These are phyloP conservation scores for Elymnias hypermnestra DNA, from an alignment of 1,140 invertebrate genomes.

Conservation along the genomic window DNA sequence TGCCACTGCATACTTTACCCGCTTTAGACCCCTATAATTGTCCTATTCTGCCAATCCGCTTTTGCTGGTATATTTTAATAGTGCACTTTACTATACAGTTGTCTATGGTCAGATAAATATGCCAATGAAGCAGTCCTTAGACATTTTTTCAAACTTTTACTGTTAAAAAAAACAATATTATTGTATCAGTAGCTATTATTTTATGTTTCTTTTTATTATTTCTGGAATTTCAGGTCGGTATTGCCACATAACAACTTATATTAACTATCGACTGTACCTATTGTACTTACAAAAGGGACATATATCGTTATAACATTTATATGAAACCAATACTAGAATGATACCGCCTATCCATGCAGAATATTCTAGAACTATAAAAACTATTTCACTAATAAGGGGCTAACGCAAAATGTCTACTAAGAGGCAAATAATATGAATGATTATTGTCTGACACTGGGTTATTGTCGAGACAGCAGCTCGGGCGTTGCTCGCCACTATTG, in stretches of 20 bases:
- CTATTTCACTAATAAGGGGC: constrained; percentile 40
- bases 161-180: too few relatives aligned
- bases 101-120: too few relatives aligned
- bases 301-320: not conserved
- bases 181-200: too few relatives aligned
- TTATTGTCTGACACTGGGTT: constrained; percentile 76
- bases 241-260: not conserved
- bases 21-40: too few relatives aligned
- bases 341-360: constrained; percentile 3
- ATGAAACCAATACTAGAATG: not conserved
- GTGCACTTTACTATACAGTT: too few relatives aligned
- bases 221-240: too few relatives aligned
- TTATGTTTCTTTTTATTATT: too few relatives aligned
- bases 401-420: constrained; percentile 53
- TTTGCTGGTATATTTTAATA: too few relatives aligned
- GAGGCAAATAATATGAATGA: constrained; percentile 67
- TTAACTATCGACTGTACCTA: not conserved
- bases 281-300: not conserved
- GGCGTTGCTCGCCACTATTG: constrained; percentile 60
- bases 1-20: too few relatives aligned
- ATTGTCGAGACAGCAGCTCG: constrained; percentile 73
- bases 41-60: too few relatives aligned
- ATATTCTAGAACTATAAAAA: constrained; percentile 1
- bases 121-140: too few relatives aligned
- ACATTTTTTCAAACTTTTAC: too few relatives aligned